Evolutionary conservation across 1,140 invertebrate species (phyloP).

Genomic region (Chymomyza costata): DNA sequence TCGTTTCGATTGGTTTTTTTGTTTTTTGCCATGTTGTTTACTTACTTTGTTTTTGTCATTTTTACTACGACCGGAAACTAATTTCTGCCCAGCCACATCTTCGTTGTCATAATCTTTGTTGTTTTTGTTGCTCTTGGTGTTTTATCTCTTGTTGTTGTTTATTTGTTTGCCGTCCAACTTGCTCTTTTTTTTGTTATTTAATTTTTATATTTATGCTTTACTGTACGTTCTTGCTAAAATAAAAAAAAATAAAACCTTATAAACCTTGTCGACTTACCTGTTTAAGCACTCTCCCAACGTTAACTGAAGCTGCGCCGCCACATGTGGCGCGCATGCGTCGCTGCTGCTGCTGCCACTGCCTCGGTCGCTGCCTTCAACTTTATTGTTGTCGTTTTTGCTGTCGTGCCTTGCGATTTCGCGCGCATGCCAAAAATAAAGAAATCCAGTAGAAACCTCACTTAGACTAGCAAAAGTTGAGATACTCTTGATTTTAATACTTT

Average conservation of each 20-base stretch:
- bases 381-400: conserved; percentile 16
- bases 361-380: neutral
- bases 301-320: conserved; percentile 13
- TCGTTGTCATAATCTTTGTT: conserved; percentile 22
- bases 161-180: neutral
- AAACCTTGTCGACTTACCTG: conserved; percentile 14
- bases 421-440: conserved; percentile 68
- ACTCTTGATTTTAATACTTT: too few relatives aligned
- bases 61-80: conserved; percentile 74
- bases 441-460: neutral
- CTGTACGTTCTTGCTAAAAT: conserved; percentile 8
- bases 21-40: conserved; percentile 6
- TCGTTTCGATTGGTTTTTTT: conserved; percentile 8
- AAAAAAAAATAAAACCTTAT: neutral
- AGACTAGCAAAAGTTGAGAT: too few relatives aligned
- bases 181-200: neutral
- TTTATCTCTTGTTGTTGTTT: conserved; percentile 7
- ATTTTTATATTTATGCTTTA: conserved; percentile 8
- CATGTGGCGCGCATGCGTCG: conserved; percentile 4
- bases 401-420: conserved; percentile 25
- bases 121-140: conserved; percentile 19
- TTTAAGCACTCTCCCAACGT: conserved; percentile 1
- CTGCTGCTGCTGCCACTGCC: neutral
- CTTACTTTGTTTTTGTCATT: conserved; percentile 61
- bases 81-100: conserved; percentile 55